These are phyloP conservation scores for Folsomia manolachei DNA, from an alignment of 2,888 invertebrate species.

Conservation along the genomic window DNA sequence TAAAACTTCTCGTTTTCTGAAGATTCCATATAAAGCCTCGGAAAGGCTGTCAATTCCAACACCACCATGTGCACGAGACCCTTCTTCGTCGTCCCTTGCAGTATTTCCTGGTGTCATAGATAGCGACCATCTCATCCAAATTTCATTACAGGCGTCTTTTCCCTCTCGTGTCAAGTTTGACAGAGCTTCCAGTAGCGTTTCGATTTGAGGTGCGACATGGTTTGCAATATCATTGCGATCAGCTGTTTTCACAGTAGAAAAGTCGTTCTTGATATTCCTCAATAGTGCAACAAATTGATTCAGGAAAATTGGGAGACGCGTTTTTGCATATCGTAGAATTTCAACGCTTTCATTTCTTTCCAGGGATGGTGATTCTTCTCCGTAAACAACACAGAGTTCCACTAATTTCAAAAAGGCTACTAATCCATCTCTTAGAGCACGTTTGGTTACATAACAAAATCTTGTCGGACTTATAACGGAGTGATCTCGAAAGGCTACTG, in stretches of 20 bases:
- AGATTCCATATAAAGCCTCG: constrained; percentile 53
- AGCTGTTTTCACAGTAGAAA: constrained; percentile 60
- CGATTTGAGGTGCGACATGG: constrained; percentile 68
- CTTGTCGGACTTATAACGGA: constrained; percentile 58
- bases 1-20: constrained; percentile 60
- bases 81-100: background rate
- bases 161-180: constrained; percentile 62
- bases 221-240: constrained; percentile 64
- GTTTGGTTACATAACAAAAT: constrained; percentile 64
- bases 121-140: constrained; percentile 45
- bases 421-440: constrained; percentile 63
- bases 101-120: background rate
- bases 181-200: constrained; percentile 62
- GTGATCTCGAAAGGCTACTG: constrained; percentile 42
- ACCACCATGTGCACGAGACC: background rate
- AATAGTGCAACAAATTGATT: constrained; percentile 63
- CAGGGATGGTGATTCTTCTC: constrained; percentile 63
- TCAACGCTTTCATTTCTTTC: constrained; percentile 65
- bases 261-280: constrained; percentile 62
- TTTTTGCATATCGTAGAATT: constrained; percentile 66
- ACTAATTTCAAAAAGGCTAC: constrained; percentile 60
- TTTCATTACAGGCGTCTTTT: constrained; percentile 46
- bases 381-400: constrained; percentile 65
- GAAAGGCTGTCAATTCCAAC: constrained; percentile 31
- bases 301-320: constrained; percentile 65